Conservation (phyloP, 2,888 invertebrate genomes). For the Pyrocoelia pectoralis region DNA sequence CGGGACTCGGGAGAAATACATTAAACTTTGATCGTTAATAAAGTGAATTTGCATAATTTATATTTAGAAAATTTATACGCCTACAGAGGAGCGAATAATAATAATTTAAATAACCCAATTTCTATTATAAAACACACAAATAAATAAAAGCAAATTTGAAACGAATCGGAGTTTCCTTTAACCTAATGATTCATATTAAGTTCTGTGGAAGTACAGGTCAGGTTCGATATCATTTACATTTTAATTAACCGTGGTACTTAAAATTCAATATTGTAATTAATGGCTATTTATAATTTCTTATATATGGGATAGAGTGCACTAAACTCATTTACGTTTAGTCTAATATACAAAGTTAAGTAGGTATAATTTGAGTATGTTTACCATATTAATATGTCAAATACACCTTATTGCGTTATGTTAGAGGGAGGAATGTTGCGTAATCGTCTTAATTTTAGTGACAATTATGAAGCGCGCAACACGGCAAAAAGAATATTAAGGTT, state of each 20-base stretch:
- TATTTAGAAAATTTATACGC: too few species aligned
- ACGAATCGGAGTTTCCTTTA: too few species aligned
- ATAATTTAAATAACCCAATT: neutral
- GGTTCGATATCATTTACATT: constrained; percentile 9
- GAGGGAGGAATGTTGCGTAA: constrained; percentile 6
- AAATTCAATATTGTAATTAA: constrained; percentile 13
- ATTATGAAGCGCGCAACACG: neutral
- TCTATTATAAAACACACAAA: too few species aligned
- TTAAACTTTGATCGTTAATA: too few species aligned
- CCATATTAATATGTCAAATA: neutral
- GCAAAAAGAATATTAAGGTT: constrained; percentile 9
- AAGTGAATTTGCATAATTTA: too few species aligned
- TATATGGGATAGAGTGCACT: constrained; percentile 11
- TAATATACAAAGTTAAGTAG: neutral
- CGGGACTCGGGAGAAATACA: too few species aligned
- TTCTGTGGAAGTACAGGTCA: neutral
- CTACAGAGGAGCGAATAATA: too few species aligned
- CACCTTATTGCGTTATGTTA: neutral
- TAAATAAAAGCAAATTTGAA: too few species aligned
- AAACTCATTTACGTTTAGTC: constrained; percentile 3
- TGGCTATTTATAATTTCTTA: constrained; percentile 8
- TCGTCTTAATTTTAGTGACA: constrained; percentile 2
- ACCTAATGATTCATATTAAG: constrained; percentile 5
- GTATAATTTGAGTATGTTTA: constrained; percentile 14
- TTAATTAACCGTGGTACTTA: constrained; percentile 8